Evolutionary conservation across 2,888 invertebrate genomes (phyloP).

Genomic region (Gibbula magus): DNA sequence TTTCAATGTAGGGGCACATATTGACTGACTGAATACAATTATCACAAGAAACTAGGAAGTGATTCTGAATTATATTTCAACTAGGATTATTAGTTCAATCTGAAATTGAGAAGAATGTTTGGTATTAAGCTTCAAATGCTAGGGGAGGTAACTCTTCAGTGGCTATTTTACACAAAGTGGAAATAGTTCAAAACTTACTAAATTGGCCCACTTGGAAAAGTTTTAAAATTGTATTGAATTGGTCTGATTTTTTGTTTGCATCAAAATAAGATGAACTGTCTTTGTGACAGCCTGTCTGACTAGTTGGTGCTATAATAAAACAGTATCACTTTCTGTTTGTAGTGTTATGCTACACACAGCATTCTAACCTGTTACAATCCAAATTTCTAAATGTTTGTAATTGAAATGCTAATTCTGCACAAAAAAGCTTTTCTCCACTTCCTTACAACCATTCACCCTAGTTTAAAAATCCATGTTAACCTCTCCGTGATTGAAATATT

Average conservation of each 20-base stretch:
- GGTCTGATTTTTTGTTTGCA: slow-evolving; percentile 10
- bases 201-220: too few relatives aligned
- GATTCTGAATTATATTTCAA: too few relatives aligned
- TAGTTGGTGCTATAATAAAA: background rate
- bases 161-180: background rate
- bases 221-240: background rate
- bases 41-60: too few relatives aligned
- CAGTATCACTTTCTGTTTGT: slow-evolving; percentile 15
- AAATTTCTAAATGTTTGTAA: too few relatives aligned
- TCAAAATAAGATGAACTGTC: background rate
- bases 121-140: background rate
- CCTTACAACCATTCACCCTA: too few relatives aligned
- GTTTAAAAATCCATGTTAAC: too few relatives aligned
- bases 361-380: slow-evolving; percentile 6
- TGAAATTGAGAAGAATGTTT: background rate
- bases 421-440: too few relatives aligned
- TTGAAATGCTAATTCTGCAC: too few relatives aligned
- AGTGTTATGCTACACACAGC: background rate
- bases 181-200: background rate
- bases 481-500: too few relatives aligned
- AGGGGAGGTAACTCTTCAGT: background rate
- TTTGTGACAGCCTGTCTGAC: background rate
- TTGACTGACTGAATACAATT: too few relatives aligned
- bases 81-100: too few relatives aligned
- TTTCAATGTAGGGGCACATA: too few relatives aligned